Evolutionary conservation across 2,113 vertebrate genomes (phyloP), one percentile per base, ranked within the genome.

Genomic region (Drymodes brunneopygia): DNA sequence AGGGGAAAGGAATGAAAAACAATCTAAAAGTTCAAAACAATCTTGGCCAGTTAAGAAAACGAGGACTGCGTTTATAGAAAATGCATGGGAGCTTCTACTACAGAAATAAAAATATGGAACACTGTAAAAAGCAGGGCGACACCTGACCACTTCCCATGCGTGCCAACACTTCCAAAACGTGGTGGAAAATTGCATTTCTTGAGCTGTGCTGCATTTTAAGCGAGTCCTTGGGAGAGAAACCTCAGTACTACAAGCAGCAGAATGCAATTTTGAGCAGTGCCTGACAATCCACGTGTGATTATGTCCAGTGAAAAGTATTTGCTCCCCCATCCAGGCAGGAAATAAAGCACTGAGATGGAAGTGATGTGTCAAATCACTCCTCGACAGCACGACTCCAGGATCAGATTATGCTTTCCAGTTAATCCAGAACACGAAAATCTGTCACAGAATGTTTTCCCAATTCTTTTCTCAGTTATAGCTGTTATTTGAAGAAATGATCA

Each of bases 401-500:
- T 90, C 94, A 95, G 93, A 94, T 94, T 88, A 81, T 78, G 75
- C 72, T 88, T 93, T 92, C 33, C 88, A 86, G 88, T 78, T 94
- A 92, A 90, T 95, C 85, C 95, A 65, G 93, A 90, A 82, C 48
- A 75, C 0, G 78, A 28, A 82, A 86, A 90, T 86, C 77, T 95
- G 94, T 71, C 50, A 62, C 95, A 95, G 85, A 94, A 94, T 96
- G 95, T 96, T 97, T 96, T 89, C 94, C 81, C 90, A 70, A 90
- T 93, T 94, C 85, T 92, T 66, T 95, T 96, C 95, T 90, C 94
- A 95, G 90, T 96, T 96, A 83, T 90, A 93, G 92, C 75, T 95
- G 94, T 86, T 96, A 95, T 96, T 92, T 93, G 93, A 88, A 90
- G 90, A 88, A 94, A 94, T 92, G 88, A 94, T 95, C 95, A 86